These are phyloP conservation scores for Bagarius yarrelli DNA, from an alignment of 2,113 vertebrate species.

Conservation along the genomic window DNA sequence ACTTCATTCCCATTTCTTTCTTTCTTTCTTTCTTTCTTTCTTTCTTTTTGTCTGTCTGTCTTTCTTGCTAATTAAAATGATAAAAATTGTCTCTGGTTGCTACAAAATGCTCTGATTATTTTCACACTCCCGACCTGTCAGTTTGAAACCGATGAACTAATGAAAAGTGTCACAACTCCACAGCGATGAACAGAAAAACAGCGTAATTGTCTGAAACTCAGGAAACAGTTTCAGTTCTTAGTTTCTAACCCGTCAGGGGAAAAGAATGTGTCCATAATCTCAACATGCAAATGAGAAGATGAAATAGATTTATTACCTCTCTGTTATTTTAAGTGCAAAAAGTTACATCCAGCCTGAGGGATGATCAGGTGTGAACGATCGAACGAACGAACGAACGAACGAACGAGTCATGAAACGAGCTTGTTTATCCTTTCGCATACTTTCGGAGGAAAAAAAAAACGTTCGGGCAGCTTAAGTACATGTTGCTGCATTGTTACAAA, in stretches of 20 bases:
- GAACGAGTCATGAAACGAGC: background rate
- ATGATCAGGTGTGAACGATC: constrained; percentile 6
- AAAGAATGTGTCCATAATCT: background rate
- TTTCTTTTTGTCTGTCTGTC: background rate
- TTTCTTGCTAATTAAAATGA: no score
- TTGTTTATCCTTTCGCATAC: background rate
- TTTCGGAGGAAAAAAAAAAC: background rate
- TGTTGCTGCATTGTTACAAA: constrained; percentile 40
- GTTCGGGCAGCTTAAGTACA: constrained; percentile 30
- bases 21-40: background rate
- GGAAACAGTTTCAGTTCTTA: no score
- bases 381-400: no score
- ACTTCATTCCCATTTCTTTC: no score
- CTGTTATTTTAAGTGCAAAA: background rate
- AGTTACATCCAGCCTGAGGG: background rate
- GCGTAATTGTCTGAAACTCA: no score
- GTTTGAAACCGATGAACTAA: no score
- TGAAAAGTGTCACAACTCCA: no score
- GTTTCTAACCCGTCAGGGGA: background rate
- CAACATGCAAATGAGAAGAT: background rate
- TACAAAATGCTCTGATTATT: no score
- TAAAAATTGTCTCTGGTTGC: no score
- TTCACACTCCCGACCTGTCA: no score
- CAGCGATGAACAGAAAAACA: no score
- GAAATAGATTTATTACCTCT: background rate